Evolutionary conservation across 2,888 invertebrate genomes (phyloP), one percentile per base, ranked within the genome.

Genomic region (Caenorhabditis zanzibari): DNA sequence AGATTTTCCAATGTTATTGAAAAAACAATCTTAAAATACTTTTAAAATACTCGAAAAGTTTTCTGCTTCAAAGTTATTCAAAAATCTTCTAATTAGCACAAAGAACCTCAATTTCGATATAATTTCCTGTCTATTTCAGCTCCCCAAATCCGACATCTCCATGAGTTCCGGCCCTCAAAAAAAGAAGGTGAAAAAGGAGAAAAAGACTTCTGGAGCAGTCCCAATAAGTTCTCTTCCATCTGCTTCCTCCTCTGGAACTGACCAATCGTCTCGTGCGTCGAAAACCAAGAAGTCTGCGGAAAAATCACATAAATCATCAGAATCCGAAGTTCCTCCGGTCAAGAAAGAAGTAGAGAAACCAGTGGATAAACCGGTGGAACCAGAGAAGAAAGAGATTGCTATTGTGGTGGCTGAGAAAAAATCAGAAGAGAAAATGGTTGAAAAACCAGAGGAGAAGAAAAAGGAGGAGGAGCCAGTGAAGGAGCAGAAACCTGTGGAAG

Each of bases 151-250:
- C 3, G 63, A 74, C 14, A 7, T 47, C 63, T 49, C 61, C 4
- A 63, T 28, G 16, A 71, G 58, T n/a, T 32, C 54, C 44, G 76
- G 59, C 12, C 58, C 66, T 22, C 58, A 41, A 14, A 71, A 77
- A 24, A 61, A 69, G 52, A 77, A 71, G 38, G 35, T 3, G 7
- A 77, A 77, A 38, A 77, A 44, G 28, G 69, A 61, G 49, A 44
- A 58, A 35, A 52, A 47, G 52, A 2, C 22, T 10, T 38, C 38
- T 19, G 52, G 35, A 24, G 44, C 16, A 54, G 28, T 10, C 19
- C 10, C 22, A 24, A 22, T 35, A 4, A 52, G 28, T 14, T 66
- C 66, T 7, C 49, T 66, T 35, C 66, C 66, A 49, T 49, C 66
- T 12, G 32, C 66, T 22, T 66, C 66, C 12, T 66, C 66, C 12